A percentile compares a stretch with the other conserved stretches of the same genome.
These are phyloP conservation scores for Hypselothyrea guttata DNA, from an alignment of 2,888 invertebrate species.

Conservation along the genomic window DNA sequence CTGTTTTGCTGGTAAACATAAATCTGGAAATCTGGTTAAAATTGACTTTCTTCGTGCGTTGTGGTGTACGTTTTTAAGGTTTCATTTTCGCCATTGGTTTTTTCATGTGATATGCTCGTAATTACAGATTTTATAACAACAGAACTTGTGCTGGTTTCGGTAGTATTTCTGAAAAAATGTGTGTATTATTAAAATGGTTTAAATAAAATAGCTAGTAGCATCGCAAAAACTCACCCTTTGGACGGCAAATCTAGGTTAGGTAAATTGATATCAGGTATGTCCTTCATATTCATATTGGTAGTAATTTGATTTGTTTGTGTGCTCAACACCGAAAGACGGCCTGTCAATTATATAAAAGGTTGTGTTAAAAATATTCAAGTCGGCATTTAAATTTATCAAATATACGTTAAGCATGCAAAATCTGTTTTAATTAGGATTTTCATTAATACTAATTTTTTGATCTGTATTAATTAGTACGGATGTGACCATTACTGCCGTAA, in stretches of 20 bases:
- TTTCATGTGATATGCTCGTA: conserved; percentile 81
- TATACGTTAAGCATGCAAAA: conserved; percentile 33
- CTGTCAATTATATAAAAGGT: conserved; percentile 50
- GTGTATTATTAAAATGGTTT: not conserved
- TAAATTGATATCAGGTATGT: conserved; percentile 80
- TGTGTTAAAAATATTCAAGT: conserved; percentile 1
- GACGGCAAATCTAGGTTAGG: conserved; percentile 80
- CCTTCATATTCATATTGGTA: conserved; percentile 80
- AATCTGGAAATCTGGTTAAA: conserved; percentile 55
- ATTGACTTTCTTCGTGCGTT: conserved; percentile 81
- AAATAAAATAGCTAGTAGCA: too few relatives aligned
- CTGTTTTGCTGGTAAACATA: not conserved
- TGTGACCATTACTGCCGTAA: conserved; percentile 32
- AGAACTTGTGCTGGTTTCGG: conserved; percentile 81
- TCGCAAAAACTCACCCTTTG: conserved; percentile 79
- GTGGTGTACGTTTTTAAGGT: conserved; percentile 77
- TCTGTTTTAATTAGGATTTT: conserved; percentile 10
- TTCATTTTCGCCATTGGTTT: conserved; percentile 80
- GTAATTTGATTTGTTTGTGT: conserved; percentile 81
- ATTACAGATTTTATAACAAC: conserved; percentile 82
- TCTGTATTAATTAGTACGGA: too few relatives aligned
- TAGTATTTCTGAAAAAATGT: conserved; percentile 75
- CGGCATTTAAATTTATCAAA: conserved; percentile 1
- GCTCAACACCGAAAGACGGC: conserved; percentile 82
- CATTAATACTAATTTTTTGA: conserved; percentile 12